Evolutionary conservation across 30 jellyfish, hydroid and myxozoan species (phyloP).

Genomic region (Pelagia noctiluca): DNA sequence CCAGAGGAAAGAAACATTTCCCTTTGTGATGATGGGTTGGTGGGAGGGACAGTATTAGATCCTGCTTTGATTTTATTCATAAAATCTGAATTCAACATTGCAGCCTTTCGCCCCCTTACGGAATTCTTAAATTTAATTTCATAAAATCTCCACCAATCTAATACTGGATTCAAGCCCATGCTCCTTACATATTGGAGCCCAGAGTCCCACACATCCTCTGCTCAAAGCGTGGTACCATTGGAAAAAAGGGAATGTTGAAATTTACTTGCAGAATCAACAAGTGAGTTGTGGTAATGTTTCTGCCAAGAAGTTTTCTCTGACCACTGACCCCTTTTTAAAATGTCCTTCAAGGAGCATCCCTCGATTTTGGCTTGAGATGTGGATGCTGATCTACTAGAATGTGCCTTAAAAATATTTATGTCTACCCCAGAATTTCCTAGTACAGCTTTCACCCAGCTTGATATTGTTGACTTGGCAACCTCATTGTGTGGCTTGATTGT

Average conservation of each 20-base stretch:
- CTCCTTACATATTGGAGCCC: slow-evolving; percentile 8
- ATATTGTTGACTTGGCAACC: slow-evolving; percentile 13
- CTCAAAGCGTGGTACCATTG: not conserved
- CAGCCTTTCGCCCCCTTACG: not conserved
- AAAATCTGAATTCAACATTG: not conserved
- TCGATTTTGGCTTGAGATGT: not conserved
- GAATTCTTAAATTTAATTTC: not conserved
- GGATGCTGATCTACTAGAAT: not conserved
- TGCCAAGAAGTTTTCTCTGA: not conserved
- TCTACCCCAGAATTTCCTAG: not conserved
- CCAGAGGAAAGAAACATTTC: not conserved
- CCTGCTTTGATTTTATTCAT: not conserved
- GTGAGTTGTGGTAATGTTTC: not conserved
- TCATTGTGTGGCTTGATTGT: not conserved
- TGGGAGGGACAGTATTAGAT: slow-evolving; percentile 5
- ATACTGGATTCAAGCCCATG: not conserved
- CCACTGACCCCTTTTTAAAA: not conserved
- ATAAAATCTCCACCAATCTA: not conserved
- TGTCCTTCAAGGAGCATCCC: slow-evolving; percentile 1
- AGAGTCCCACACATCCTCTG: slow-evolving; percentile 42
- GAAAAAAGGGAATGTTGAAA: not conserved
- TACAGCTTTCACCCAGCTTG: slow-evolving; percentile 12
- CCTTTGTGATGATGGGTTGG: not conserved
- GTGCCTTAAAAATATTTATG: not conserved
- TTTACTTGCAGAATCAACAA: not conserved